Evolutionary conservation across 2,797 vertebrate genomes (phyloP).

Genomic region (Selene dorsalis): DNA sequence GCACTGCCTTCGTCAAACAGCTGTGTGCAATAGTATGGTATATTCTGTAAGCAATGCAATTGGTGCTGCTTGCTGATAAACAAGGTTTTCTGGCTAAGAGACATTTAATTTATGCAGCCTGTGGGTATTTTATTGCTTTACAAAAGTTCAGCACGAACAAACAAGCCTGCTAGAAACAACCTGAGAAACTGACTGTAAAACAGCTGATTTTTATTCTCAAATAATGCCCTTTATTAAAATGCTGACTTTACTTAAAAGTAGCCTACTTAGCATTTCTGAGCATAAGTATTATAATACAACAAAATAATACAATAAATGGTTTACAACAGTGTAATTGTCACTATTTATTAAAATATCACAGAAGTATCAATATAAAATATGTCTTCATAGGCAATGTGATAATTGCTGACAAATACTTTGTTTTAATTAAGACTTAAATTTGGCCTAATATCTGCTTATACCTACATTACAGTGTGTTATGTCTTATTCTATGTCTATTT

Average conservation of each 20-base stretch:
- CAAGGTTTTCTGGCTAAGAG: too few species aligned
- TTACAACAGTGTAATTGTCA: not conserved
- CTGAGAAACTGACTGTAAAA: not conserved
- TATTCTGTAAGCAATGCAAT: not conserved
- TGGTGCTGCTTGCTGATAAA: not conserved
- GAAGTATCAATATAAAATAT: not conserved
- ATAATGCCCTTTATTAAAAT: not conserved
- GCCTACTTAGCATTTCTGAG: not conserved
- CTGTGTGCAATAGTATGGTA: not conserved
- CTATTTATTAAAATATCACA: not conserved
- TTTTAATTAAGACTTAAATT: not conserved
- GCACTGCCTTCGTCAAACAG: conserved; percentile 11
- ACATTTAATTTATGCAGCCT: not conserved
- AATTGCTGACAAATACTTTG: not conserved
- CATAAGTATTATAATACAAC: not conserved
- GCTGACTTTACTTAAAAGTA: not conserved
- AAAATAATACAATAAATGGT: not conserved
- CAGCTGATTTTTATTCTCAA: not conserved
- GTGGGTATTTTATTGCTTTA: not conserved
- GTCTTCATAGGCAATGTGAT: not conserved
- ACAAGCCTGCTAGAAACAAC: not conserved
- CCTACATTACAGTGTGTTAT: not conserved
- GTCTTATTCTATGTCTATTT: not conserved
- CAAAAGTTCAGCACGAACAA: not conserved
- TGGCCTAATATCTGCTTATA: not conserved